Conservation (phyloP, 2,797 vertebrate genomes). For the Nyctibius grandis region DNA sequence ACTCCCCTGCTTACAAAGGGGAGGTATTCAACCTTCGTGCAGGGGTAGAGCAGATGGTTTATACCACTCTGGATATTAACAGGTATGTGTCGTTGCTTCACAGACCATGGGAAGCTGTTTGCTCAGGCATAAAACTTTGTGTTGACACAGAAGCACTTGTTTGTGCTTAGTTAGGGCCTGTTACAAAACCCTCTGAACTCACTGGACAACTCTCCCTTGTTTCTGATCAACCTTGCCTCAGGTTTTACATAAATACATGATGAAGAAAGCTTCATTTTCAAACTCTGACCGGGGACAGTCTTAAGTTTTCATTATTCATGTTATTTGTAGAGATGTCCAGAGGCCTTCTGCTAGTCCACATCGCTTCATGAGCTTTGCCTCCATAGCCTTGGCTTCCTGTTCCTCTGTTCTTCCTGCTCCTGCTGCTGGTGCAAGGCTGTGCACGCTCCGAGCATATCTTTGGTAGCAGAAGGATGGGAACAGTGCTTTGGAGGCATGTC, state of each 20-base stretch:
- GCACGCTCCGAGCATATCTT: not conserved
- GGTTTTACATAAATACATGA: not conserved
- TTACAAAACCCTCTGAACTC: not conserved
- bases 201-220: not conserved
- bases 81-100: not conserved
- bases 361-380: not conserved
- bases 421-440: not conserved
- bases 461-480: not conserved
- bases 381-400: not conserved
- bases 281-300: not conserved
- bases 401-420: not conserved
- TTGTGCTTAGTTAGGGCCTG: not conserved
- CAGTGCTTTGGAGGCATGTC: not conserved
- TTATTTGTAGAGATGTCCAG: not conserved
- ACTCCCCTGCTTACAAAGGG: not conserved
- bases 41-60: not conserved
- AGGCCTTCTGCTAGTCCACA: not conserved
- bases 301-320: not conserved
- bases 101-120: not conserved
- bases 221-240: not conserved
- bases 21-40: conserved; percentile 38
- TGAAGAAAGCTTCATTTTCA: not conserved
- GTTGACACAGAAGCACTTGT: not conserved
- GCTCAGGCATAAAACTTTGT: conserved; percentile 19
- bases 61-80: not conserved